Conservation (phyloP, 2,797 vertebrate genomes). For the Aeoliscus strigatus region DNA sequence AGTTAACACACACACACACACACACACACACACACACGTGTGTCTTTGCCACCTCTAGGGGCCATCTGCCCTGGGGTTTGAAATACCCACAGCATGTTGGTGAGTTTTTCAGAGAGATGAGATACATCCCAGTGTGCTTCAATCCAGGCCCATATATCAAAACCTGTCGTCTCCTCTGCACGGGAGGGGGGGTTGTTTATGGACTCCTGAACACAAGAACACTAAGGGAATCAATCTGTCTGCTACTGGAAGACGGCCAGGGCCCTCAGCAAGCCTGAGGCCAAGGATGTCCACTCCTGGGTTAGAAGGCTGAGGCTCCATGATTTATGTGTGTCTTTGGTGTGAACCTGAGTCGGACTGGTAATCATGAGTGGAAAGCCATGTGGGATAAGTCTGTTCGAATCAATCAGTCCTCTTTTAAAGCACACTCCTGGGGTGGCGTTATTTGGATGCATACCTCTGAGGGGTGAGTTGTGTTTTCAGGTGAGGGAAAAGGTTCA, state of each 20-base stretch:
- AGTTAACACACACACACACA: slow-evolving; percentile 3
- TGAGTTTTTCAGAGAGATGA: slow-evolving; percentile 34
- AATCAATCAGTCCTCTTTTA: slow-evolving; percentile 46
- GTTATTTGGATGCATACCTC: slow-evolving; percentile 24
- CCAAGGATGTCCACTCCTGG: slow-evolving; percentile 55
- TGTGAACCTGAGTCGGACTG: slow-evolving; percentile 36
- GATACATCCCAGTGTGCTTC: slow-evolving; percentile 41
- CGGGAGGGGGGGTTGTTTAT: slow-evolving; percentile 55
- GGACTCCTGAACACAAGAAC: slow-evolving; percentile 43
- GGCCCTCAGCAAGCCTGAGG: slow-evolving; percentile 49
- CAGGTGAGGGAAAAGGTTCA: slow-evolving; percentile 8
- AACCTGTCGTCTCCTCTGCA: slow-evolving; percentile 37
- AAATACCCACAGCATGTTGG: slow-evolving; percentile 22
- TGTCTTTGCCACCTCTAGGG: slow-evolving; percentile 7
- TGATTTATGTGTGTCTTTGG: slow-evolving; percentile 62
- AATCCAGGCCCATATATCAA: slow-evolving; percentile 51
- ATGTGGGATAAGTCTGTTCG: slow-evolving; percentile 38
- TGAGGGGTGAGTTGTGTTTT: slow-evolving; percentile 17
- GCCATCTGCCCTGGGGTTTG: slow-evolving; percentile 8
- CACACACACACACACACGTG: slow-evolving; percentile 11
- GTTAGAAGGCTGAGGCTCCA: slow-evolving; percentile 37
- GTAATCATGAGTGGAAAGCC: slow-evolving; percentile 51
- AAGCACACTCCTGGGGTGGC: slow-evolving; percentile 21
- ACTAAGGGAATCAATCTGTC: slow-evolving; percentile 56
- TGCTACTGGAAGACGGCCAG: slow-evolving; percentile 48